These are phyloP conservation scores for Macquaria ambigua DNA, from an alignment of 2,113 vertebrate genomes.

Conservation along the genomic window DNA sequence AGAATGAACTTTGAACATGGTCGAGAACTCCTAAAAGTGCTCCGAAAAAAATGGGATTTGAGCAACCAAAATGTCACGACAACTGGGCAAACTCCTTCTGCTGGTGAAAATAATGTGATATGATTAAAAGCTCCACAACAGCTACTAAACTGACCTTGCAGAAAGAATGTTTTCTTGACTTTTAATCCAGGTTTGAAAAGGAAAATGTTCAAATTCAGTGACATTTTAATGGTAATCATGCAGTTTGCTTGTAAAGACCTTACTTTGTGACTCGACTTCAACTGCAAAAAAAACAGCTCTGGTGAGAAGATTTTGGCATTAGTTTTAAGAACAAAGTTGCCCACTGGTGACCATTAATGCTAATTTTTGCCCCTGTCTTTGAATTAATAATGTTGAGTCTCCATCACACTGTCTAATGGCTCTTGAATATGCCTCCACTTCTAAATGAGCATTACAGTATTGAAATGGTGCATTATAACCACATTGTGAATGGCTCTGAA, in stretches of 20 bases:
- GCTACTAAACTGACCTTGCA: background rate
- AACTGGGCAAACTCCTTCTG: background rate
- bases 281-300: background rate
- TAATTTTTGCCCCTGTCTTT: background rate
- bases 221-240: background rate
- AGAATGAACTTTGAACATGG: background rate
- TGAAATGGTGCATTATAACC: conserved; percentile 36
- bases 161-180: background rate
- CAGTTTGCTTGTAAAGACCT: background rate
- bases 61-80: too few species aligned
- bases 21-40: background rate
- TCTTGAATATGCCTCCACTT: conserved; percentile 22
- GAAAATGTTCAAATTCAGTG: background rate
- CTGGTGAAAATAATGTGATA: background rate
- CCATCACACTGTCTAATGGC: conserved; percentile 9
- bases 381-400: conserved; percentile 15
- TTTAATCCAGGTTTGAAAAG: background rate
- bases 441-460: conserved; percentile 28
- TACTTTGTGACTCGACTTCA: background rate
- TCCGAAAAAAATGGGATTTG: background rate
- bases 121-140: background rate
- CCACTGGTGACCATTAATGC: conserved; percentile 10
- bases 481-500: conserved; percentile 31
- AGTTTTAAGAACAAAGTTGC: background rate
- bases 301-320: background rate